Evolutionary conservation across 2,113 vertebrate genomes (phyloP), one percentile per base, ranked within the genome.

Genomic region (Anseranas semipalmata): DNA sequence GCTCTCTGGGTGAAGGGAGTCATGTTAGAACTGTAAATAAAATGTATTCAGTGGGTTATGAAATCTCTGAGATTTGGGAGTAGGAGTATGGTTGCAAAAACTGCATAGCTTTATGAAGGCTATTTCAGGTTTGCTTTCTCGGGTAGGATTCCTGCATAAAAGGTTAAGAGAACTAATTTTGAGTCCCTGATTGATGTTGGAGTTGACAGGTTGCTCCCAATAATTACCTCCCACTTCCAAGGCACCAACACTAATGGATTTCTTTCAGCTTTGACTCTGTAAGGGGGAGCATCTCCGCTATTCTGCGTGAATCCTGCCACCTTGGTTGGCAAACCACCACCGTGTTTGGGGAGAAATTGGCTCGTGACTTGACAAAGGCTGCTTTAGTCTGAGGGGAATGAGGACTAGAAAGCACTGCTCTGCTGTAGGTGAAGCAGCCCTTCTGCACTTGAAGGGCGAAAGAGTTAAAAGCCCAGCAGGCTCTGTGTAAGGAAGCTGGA

Each of bases 281-380:
- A 48, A 87, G 1, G 35, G 27, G 25, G 9, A 65, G 6, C 12
- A 32, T 67, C 21, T 83, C 58, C 37, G 21, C 37, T 79, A 0
- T 76, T 73, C 30, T 37, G 2, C 1, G 3, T 24, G 17, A 72
- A 14, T 63, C 37, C 25, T 77, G 52, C 55, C 87, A 35, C 6
- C 19, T 59, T 46, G 28, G 5, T 32, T 77, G 68, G 45, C 22
- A 72, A n/a, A 63, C 32, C 21, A 52, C 33, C 16, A 1, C 46
- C 0, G 1, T 25, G 24, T 43, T 72, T 53, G 52, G n/a, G 9
- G 1, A 2, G 1, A 33, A 46, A 45, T 10, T 73, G 27, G 19
- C 65, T 63, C 15, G 33, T 71, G 52, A 7, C 6, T 81, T 2
- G 1, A 2, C 10, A 19, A 5, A 39, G 9, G 9, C 16, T 74